These are phyloP conservation scores for Sebastes minor DNA, from an alignment of 2,797 vertebrate species.

Conservation along the genomic window DNA sequence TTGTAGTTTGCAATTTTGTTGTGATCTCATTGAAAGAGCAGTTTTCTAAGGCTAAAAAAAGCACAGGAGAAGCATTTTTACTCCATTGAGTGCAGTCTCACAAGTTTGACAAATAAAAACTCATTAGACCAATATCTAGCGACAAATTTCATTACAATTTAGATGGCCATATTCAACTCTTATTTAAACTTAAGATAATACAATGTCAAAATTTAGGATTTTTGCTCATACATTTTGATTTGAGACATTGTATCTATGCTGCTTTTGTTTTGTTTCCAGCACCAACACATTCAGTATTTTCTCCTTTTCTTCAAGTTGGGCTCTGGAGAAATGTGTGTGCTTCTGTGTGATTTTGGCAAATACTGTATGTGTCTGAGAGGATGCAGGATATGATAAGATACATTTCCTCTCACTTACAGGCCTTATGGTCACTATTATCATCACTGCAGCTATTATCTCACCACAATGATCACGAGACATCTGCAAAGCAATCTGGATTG, in stretches of 20 bases:
- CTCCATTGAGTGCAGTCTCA: neutral
- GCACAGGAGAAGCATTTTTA: neutral
- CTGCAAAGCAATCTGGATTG: slow-evolving; percentile 23
- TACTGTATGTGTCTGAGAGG: slow-evolving; percentile 2
- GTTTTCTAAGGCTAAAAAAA: neutral
- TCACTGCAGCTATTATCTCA: slow-evolving; percentile 24
- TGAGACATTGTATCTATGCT: neutral
- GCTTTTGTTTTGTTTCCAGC: neutral
- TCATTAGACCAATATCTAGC: neutral
- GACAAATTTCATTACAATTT: neutral
- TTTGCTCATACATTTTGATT: neutral
- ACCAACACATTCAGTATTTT: neutral
- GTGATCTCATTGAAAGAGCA: neutral
- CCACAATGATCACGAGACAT: slow-evolving; percentile 15
- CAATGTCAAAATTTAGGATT: neutral
- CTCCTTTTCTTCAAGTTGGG: neutral
- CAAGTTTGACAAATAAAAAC: neutral
- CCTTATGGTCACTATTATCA: slow-evolving; percentile 19
- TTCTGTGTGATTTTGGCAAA: neutral
- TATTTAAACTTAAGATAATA: neutral
- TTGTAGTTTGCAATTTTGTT: neutral
- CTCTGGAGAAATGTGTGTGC: neutral
- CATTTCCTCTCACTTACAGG: slow-evolving; percentile 8
- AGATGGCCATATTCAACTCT: neutral
- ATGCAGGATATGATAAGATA: neutral